Base-by-base conservation (phyloP, 1,140 invertebrate genomes). In the Frieseomelitta varia region DNA sequence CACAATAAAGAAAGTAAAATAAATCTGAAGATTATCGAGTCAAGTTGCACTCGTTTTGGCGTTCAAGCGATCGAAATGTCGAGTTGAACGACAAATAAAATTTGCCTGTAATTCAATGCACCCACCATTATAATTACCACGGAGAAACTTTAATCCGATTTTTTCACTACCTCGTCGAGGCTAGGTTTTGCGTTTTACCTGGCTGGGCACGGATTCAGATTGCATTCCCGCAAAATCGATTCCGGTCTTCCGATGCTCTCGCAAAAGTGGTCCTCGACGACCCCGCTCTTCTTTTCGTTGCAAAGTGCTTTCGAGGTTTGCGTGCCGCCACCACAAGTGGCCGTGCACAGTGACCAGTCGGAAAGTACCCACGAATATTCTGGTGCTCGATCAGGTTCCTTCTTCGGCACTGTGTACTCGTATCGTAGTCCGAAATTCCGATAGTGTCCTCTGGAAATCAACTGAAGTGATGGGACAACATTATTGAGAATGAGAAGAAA, bases 341-440 rank as follows among this genome's bases (percentile, higher is more conserved):
- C 96, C 10, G 97, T 97, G 93, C 97, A 98, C 39, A 97, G 95
- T 6, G 97, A 96, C 97, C 97, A 98, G 75, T 97, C 97, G 4
- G 96, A 96, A 83, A 97, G 95, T 19, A 96, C 94, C 98, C 98
- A 99, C 17, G 95, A 91, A 92, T 97, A 97, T 91, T 96, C 95
- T 58, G 95, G 96, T 88, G 95, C 92, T 94, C 96, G 91, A 93
- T 96, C 93, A 76, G 92, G 95, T 92, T 96, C 96, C 91, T 94
- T 95, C 77, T 97, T 97, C 21, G 97, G 97, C 76, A 97, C 95
- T 0, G 97, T 97, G 94, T 98, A 99, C 93, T 98, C 97, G 94
- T 97, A 98, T 77, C 95, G 95, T 24, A 98, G 95, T 24, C 98
- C 98, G 1, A 97, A 97, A 92, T 98, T 98, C 84, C 96, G 96